Evolutionary conservation across 2,888 invertebrate species (phyloP).

Genomic region (Drosophila incognita): DNA sequence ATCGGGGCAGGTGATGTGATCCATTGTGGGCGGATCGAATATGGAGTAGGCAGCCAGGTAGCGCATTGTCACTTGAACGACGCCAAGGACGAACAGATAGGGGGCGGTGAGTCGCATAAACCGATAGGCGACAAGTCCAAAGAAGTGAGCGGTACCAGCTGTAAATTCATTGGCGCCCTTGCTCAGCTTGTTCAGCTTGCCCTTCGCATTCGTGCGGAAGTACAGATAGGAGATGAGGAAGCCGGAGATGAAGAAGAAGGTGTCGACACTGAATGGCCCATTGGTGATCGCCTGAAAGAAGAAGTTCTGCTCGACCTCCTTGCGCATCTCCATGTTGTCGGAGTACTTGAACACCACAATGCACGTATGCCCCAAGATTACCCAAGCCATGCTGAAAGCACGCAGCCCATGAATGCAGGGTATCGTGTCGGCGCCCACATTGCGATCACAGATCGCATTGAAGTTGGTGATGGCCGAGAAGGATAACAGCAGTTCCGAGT

Average conservation of each 20-base stretch:
- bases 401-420: constrained; percentile 90
- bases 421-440: constrained; percentile 92
- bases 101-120: constrained; percentile 92
- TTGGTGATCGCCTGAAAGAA: constrained; percentile 92
- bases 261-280: constrained; percentile 92
- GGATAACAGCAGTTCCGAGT: constrained; percentile 89
- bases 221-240: constrained; percentile 94
- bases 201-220: constrained; percentile 91
- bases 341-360: constrained; percentile 93
- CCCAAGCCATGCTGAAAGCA: constrained; percentile 89
- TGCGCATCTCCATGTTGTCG: constrained; percentile 91
- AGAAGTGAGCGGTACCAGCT: constrained; percentile 89
- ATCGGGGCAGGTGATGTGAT: constrained; percentile 92
- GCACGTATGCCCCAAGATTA: constrained; percentile 90
- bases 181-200: constrained; percentile 89
- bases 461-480: constrained; percentile 92
- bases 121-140: constrained; percentile 91
- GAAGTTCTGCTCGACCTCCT: constrained; percentile 91
- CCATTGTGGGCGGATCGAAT: constrained; percentile 92
- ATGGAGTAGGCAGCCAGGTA: constrained; percentile 93
- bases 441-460: constrained; percentile 92
- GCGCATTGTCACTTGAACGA: constrained; percentile 94
- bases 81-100: constrained; percentile 92
- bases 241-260: constrained; percentile 94
- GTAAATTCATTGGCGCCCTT: constrained; percentile 88